A percentile compares a stretch with the other conserved stretches of the same genome.
Evolutionary conservation across 2,113 vertebrate species (phyloP).

Genomic region (Takifugu bimaculatus): DNA sequence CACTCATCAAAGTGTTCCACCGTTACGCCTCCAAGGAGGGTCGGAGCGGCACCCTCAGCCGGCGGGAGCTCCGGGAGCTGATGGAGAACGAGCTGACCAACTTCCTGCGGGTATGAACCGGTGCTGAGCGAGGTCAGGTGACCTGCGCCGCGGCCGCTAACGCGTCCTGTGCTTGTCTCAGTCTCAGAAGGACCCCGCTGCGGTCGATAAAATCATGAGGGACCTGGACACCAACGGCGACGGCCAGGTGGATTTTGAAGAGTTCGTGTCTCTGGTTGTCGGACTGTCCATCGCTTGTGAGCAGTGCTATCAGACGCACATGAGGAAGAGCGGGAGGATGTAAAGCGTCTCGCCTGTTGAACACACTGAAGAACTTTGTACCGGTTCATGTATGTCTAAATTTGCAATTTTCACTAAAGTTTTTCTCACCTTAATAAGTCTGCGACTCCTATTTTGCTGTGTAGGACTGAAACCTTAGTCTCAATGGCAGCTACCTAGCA

Average conservation of each 20-base stretch:
- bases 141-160: no score
- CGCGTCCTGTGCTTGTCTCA: conserved; percentile 35
- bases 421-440: no score
- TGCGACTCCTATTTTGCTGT: not conserved
- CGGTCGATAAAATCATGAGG: conserved; percentile 89
- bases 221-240: conserved; percentile 88
- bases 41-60: conserved; percentile 70
- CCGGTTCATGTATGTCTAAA: no score
- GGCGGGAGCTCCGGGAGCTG: conserved; percentile 76
- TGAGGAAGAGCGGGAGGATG: conserved; percentile 36
- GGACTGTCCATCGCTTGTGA: conserved; percentile 91
- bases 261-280: conserved; percentile 90
- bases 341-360: conserved; percentile 53
- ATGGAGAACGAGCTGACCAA: conserved; percentile 79
- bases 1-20: conserved; percentile 85
- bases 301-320: conserved; percentile 76
- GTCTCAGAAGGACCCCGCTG: conserved; percentile 83
- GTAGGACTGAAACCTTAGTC: not conserved
- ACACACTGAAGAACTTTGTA: conserved; percentile 12
- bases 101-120: conserved; percentile 75
- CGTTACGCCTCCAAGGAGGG: conserved; percentile 76
- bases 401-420: no score
- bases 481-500: no score
- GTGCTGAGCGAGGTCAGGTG: no score
- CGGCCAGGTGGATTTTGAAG: conserved; percentile 88